These are phyloP conservation scores for Oscheius sp. DNA, from an alignment of 2,888 invertebrate genomes.

Conservation along the genomic window DNA sequence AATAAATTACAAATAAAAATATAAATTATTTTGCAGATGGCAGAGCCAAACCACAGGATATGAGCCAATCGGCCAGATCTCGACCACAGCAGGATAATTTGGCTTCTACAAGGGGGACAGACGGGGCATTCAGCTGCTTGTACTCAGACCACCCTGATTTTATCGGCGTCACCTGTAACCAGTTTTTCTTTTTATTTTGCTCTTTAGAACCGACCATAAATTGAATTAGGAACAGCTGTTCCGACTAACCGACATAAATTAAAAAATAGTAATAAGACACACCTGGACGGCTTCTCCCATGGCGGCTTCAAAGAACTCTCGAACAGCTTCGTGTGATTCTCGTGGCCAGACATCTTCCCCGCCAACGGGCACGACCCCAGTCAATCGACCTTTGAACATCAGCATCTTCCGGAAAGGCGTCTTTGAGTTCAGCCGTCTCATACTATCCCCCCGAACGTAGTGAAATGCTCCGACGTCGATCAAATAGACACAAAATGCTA, in stretches of 20 bases:
- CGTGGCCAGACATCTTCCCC: slow-evolving; percentile 61
- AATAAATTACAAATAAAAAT: slow-evolving; percentile 3
- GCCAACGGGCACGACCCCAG: slow-evolving; percentile 54
- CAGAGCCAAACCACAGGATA: slow-evolving; percentile 54
- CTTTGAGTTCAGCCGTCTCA: slow-evolving; percentile 57
- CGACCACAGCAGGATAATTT: slow-evolving; percentile 55
- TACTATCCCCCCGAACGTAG: slow-evolving; percentile 52
- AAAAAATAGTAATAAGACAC: slow-evolving; percentile 8
- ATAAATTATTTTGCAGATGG: slow-evolving; percentile 10
- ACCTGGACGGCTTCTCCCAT: slow-evolving; percentile 54
- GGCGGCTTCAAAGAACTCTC: slow-evolving; percentile 58
- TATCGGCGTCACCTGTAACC: slow-evolving; percentile 50
- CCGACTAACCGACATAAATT: too few relatives aligned
- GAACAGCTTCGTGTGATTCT: slow-evolving; percentile 57
- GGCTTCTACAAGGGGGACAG: slow-evolving; percentile 59
- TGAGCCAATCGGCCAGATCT: slow-evolving; percentile 62
- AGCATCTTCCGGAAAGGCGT: slow-evolving; percentile 65
- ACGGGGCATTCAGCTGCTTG: slow-evolving; percentile 61
- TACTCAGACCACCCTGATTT: slow-evolving; percentile 51
- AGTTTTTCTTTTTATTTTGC: neutral
- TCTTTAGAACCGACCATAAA: neutral
- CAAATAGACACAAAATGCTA: slow-evolving; percentile 56
- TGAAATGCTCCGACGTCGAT: slow-evolving; percentile 63
- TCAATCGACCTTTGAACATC: slow-evolving; percentile 62
- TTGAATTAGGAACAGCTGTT: too few relatives aligned